Evolutionary conservation across 1,140 invertebrate species (phyloP).

Genomic region (Micrasema minimum): DNA sequence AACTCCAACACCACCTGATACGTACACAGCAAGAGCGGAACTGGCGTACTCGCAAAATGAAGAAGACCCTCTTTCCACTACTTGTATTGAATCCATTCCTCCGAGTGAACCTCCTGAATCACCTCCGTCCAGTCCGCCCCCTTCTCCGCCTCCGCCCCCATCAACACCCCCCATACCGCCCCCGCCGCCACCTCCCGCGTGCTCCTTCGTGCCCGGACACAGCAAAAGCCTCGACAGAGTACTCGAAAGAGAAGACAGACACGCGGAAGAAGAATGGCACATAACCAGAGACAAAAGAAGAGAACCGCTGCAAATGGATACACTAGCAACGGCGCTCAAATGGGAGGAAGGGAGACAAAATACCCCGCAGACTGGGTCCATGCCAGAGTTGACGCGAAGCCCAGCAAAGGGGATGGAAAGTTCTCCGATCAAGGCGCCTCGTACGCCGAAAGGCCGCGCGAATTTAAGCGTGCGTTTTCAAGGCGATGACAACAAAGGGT

Average conservation of each 20-base stretch:
- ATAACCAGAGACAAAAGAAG: slow-evolving; percentile 66
- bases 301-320: slow-evolving; percentile 69
- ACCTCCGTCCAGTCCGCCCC: slow-evolving; percentile 55
- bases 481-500: slow-evolving; percentile 71
- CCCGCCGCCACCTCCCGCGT: slow-evolving; percentile 33
- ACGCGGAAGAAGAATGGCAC: slow-evolving; percentile 66
- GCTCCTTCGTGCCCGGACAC: slow-evolving; percentile 40
- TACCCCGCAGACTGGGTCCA: slow-evolving; percentile 70
- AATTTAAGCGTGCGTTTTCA: slow-evolving; percentile 73
- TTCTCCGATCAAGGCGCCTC: slow-evolving; percentile 55
- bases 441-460: slow-evolving; percentile 54
- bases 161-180: slow-evolving; percentile 42
- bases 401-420: slow-evolving; percentile 52
- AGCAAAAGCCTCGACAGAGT: slow-evolving; percentile 69
- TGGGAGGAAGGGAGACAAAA: slow-evolving; percentile 51
- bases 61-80: slow-evolving; percentile 44
- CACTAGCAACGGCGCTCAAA: slow-evolving; percentile 43
- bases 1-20: slow-evolving; percentile 56
- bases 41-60: slow-evolving; percentile 34
- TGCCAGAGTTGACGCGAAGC: slow-evolving; percentile 70
- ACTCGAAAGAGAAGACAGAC: slow-evolving; percentile 70
- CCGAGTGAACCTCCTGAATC: slow-evolving; percentile 54
- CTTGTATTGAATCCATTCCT: slow-evolving; percentile 58
- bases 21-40: slow-evolving; percentile 53
- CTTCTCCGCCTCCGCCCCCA: slow-evolving; percentile 40